Conservation (phyloP, 2,113 vertebrate species). For the Chloropsis hardwickii region DNA sequence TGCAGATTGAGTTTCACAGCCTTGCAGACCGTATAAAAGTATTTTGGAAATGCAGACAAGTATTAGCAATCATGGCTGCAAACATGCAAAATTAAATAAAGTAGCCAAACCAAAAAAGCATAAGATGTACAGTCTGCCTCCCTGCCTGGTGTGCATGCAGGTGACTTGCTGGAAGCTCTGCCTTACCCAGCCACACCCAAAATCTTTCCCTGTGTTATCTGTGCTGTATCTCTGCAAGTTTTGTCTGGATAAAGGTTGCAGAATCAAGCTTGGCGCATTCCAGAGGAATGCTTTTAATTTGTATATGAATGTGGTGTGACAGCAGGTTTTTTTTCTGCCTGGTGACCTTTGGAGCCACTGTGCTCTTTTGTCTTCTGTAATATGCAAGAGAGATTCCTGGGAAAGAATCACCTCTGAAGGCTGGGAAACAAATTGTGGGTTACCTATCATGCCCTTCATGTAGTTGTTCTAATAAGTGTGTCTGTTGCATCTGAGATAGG, state of each 20-base stretch:
- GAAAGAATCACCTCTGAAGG: not conserved
- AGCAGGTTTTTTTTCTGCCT: not conserved
- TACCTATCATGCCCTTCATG: not conserved
- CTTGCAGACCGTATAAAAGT: not conserved
- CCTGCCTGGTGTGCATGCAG: not conserved
- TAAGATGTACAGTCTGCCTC: not conserved
- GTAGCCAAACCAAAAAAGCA: not conserved
- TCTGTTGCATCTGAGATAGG: not conserved
- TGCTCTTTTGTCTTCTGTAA: not conserved
- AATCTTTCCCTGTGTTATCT: not conserved
- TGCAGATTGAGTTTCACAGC: not conserved
- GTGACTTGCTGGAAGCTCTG: not conserved
- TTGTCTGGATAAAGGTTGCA: slow-evolving; percentile 16
- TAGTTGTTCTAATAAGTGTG: not conserved
- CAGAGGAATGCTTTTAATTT: slow-evolving; percentile 2
- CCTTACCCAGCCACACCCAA: not conserved
- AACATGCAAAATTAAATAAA: not conserved
- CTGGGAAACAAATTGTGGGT: not conserved
- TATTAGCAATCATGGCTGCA: not conserved
- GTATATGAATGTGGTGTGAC: not conserved
- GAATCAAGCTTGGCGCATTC: not conserved
- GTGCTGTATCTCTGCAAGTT: slow-evolving; percentile 1
- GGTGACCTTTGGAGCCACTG: not conserved
- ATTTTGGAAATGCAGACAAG: not conserved
- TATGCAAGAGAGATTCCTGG: not conserved